Evolutionary conservation across 2,888 invertebrate species (phyloP).

Genomic region (Chouioia cunea): DNA sequence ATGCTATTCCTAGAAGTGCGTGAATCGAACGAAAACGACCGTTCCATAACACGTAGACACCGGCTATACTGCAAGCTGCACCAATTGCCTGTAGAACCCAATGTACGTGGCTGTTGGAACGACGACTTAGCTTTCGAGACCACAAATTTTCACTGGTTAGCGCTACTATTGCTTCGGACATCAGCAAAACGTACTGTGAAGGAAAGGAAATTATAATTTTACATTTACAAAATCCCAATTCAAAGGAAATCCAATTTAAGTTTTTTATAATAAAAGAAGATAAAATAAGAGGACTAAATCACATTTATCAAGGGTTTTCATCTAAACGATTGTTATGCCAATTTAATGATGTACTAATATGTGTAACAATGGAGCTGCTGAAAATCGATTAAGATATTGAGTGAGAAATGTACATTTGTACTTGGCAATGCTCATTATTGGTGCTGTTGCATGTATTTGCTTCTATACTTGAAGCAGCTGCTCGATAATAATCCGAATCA

Average conservation of each 20-base stretch:
- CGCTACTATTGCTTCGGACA: slow-evolving; percentile 60
- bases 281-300: no score
- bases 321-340: no score
- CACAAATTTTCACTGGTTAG: slow-evolving; percentile 56
- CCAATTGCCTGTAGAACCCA: slow-evolving; percentile 72
- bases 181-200: slow-evolving; percentile 61
- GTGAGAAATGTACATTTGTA: no score
- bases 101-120: slow-evolving; percentile 66
- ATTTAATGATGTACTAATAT: no score
- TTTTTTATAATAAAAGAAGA: no score
- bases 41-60: slow-evolving; percentile 67
- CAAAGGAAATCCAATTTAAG: no score
- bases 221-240: background rate
- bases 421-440: background rate
- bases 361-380: no score
- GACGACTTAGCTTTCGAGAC: slow-evolving; percentile 54
- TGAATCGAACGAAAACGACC: slow-evolving; percentile 59
- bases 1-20: slow-evolving; percentile 65
- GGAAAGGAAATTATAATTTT: slow-evolving; percentile 37
- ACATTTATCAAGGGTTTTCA: no score
- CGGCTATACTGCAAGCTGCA: slow-evolving; percentile 70
- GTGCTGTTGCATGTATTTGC: background rate
- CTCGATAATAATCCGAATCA: no score
- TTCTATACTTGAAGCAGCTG: no score
- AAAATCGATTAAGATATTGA: no score